Evolutionary conservation across 2,888 invertebrate species (phyloP), one percentile per base, ranked within the genome.

Genomic region (Notocelia uddmanniana): DNA sequence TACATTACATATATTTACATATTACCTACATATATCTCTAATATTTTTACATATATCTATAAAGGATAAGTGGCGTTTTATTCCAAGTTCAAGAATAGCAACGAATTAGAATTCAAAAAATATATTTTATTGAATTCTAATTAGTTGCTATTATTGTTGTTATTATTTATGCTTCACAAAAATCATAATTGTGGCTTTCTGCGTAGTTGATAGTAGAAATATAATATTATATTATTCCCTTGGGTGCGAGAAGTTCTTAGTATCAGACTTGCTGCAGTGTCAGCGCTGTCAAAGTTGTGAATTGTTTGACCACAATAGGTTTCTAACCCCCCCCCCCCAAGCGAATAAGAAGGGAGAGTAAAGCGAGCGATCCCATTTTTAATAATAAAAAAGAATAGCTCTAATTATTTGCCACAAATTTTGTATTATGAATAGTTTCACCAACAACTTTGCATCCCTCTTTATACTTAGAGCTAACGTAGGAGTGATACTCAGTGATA

Each of bases 301-400:
- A 71, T 66, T 66, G 59, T 66, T 70, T 18, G 45, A 59, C 34
- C 45, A 71, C 52, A 66, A 71, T 66, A 23, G 31, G 41, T 66
- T 71, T 71, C 64, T 71, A 71, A 71, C 66, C 66, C 45, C 59
- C 45, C 71, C 69, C 70, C n/a, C n/a, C n/a, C n/a, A 31, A 41
- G 58, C 52, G 70, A 59, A 70, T n/a, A n/a, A n/a, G n/a, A n/a
- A n/a, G n/a, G n/a, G n/a, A n/a, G n/a, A n/a, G n/a, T n/a, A n/a
- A n/a, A n/a, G n/a, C n/a, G n/a, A n/a, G n/a, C n/a, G n/a, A n/a
- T n/a, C n/a, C n/a, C n/a, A n/a, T n/a, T n/a, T n/a, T n/a, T n/a
- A n/a, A n/a, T n/a, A n/a, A n/a, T n/a, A n/a, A n/a, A n/a, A n/a
- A n/a, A n/a, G n/a, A n/a, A n/a, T 66, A 66, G 45, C 54, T 45